Evolutionary conservation across 1,140 invertebrate genomes (phyloP), one percentile per base, ranked within the genome.

Genomic region (Varroa destructor): DNA sequence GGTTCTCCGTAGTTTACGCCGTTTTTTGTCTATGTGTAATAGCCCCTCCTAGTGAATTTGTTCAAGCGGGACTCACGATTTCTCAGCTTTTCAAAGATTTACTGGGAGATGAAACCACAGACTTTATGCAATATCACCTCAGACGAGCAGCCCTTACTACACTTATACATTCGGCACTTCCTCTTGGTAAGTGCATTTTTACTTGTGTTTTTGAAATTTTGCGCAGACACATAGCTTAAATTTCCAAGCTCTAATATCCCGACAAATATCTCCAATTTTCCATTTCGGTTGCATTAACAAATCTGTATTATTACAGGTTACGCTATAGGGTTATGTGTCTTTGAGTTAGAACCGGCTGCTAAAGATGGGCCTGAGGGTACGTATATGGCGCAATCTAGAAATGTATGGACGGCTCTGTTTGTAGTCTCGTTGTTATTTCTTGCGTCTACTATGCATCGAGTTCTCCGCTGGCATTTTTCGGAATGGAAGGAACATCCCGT

Each of bases 61-160:
- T 67, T 46, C 40, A 67, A n/a, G 40, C 61, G 2, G 61, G 61
- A 46, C 61, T 67, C 61, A 67, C 61, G 61, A 46, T 67, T 25
- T 67, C 61, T 1, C 36, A 40, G 12, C 12, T 67, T 12, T 46
- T 67, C 3, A 67, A 37, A 8, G 61, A 46, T 43, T 40, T 67
- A 12, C 14, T 67, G 40, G 12, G 12, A 46, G 61, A 67, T 3
- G 61, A 67, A 40, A 40, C 40, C 37, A 37, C 36, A 12, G 61
- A 67, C 37, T 67, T 67, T 37, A 37, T 40, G n/a, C 40, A 14
- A 40, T 46, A 25, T 67, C 61, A 67, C 8, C 61, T 67, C 10
- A 67, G 61, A 14, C 46, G 40, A 40, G 46, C 61, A 12, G 61
- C 61, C 14, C 40, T 46, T n/a, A 67, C 40, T 40, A 67, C 61